These are phyloP conservation scores for Spodoptera littoralis DNA, from an alignment of 2,888 invertebrate species.

Conservation along the genomic window DNA sequence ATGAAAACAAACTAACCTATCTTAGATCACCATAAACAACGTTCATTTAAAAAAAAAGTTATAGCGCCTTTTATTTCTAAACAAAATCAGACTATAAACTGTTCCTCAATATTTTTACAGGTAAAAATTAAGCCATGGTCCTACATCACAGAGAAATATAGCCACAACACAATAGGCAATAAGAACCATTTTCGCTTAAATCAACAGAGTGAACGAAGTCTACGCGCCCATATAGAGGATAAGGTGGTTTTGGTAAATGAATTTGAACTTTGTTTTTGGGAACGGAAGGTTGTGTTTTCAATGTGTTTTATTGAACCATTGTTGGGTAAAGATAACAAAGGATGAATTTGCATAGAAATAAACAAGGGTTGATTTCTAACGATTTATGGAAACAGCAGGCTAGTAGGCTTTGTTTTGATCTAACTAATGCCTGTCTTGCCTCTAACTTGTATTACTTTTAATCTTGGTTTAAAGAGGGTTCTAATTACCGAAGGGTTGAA, in stretches of 20 bases:
- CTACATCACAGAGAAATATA: constrained; percentile 35
- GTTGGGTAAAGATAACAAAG: constrained; percentile 76
- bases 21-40: constrained; percentile 7
- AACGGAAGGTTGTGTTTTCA: constrained; percentile 23
- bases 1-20: constrained; percentile 5
- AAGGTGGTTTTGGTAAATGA: constrained; percentile 9
- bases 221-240: constrained; percentile 40
- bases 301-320: constrained; percentile 60
- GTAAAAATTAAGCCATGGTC: constrained; percentile 48
- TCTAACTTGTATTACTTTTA: constrained; percentile 53
- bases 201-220: constrained; percentile 32
- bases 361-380: constrained; percentile 78
- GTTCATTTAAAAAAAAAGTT: constrained; percentile 24
- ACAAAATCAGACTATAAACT: constrained; percentile 35
- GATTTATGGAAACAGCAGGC: constrained; percentile 68
- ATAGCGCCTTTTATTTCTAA: constrained; percentile 28
- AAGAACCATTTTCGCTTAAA: constrained; percentile 51
- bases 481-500: not conserved
- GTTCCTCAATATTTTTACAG: constrained; percentile 55
- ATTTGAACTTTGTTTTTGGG: constrained; percentile 16
- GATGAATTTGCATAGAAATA: constrained; percentile 82
- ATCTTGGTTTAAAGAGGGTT: constrained; percentile 8
- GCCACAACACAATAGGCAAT: constrained; percentile 26
- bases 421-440: constrained; percentile 70
- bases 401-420: constrained; percentile 72